phyloP scores from a whole-genome alignment of 2,797 vertebrate species.

The Acanthornis magna region DNA sequence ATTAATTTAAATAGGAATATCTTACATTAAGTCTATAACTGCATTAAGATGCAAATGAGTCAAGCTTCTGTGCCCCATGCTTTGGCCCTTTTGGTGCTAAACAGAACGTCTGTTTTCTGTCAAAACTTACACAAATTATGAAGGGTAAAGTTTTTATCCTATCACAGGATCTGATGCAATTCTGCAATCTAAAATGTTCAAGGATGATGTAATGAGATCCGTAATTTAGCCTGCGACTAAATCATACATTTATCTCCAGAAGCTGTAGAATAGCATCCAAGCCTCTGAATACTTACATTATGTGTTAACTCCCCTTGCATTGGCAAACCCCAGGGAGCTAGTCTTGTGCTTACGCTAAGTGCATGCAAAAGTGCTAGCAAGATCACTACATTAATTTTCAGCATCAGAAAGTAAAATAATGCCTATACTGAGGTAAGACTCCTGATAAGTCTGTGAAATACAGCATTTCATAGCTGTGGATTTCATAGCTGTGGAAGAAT shows the following conservation, averaged over 20 bases:
- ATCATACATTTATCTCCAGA: background rate
- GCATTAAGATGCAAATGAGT: background rate
- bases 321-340: background rate
- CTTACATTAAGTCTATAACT: background rate
- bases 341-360: background rate
- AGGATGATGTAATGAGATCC: background rate
- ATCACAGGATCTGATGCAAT: background rate
- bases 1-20: slow-evolving; percentile 65
- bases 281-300: background rate
- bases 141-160: background rate
- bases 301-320: background rate
- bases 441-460: slow-evolving; percentile 8
- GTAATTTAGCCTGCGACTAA: background rate
- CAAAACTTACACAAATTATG: background rate
- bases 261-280: background rate
- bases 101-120: background rate
- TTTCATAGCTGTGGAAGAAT: slow-evolving; percentile 31
- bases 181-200: background rate
- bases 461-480: background rate
- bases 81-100: background rate
- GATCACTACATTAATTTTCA: slow-evolving; percentile 44
- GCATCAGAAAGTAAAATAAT: slow-evolving; percentile 36
- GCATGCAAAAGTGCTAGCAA: background rate
- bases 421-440: background rate
- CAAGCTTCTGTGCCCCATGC: background rate